phyloP scores from a whole-genome alignment of 1,140 invertebrate species.

The Eumaeus atala region DNA sequence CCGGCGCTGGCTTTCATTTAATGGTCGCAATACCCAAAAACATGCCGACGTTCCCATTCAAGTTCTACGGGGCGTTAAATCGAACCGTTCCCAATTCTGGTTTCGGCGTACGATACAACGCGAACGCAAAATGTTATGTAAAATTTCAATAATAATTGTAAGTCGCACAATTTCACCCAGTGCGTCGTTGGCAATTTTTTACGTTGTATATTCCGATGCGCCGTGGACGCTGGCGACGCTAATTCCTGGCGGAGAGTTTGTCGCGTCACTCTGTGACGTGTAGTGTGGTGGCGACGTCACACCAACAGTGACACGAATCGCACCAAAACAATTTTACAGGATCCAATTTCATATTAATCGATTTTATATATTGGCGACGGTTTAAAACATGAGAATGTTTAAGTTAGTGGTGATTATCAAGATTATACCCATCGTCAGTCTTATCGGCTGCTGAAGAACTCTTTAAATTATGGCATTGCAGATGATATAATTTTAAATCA shows the following conservation, averaged over 20 bases:
- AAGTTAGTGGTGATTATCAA: no score
- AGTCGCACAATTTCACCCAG: constrained; percentile 19
- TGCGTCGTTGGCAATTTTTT: constrained; percentile 16
- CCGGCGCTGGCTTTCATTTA: constrained; percentile 7
- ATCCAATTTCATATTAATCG: not conserved
- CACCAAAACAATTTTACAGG: not conserved
- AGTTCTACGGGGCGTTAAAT: constrained; percentile 35
- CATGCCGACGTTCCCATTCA: constrained; percentile 25
- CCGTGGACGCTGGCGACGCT: not conserved
- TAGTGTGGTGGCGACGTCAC: not conserved
- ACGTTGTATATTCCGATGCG: constrained; percentile 2
- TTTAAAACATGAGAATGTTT: not conserved
- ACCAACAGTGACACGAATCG: not conserved
- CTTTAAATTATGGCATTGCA: no score
- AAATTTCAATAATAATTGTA: constrained; percentile 16
- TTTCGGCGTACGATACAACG: constrained; percentile 20
- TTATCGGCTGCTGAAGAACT: no score
- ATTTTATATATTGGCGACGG: not conserved
- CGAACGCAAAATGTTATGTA: constrained; percentile 20
- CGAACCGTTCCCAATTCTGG: constrained; percentile 31
- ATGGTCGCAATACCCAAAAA: constrained; percentile 22
- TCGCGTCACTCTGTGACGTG: constrained; percentile 3
- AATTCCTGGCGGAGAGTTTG: constrained; percentile 3
- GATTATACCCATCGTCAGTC: no score
- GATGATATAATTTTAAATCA: no score